Conservation (phyloP, 2,797 vertebrate genomes). For the Chrysocyon brachyurus region DNA sequence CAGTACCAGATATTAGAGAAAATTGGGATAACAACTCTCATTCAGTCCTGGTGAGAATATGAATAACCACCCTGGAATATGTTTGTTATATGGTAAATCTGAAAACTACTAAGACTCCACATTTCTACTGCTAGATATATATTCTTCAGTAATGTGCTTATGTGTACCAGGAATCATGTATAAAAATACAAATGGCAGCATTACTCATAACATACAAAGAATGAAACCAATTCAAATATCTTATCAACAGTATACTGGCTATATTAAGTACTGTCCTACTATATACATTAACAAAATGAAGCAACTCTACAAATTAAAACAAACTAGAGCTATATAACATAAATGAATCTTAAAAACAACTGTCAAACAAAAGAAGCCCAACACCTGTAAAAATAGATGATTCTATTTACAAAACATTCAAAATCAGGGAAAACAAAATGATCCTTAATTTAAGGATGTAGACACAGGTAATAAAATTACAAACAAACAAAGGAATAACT, state of each 20-base stretch:
- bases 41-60: background rate
- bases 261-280: background rate
- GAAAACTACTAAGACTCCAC: background rate
- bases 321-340: background rate
- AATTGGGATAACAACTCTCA: background rate
- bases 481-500: background rate
- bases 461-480: background rate
- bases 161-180: background rate
- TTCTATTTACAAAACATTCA: background rate
- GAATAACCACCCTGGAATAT: background rate
- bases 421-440: conserved; percentile 28
- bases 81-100: background rate
- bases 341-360: conserved; percentile 7
- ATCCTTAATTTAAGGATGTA: background rate
- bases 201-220: conserved; percentile 7
- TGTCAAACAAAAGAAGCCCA: conserved; percentile 35
- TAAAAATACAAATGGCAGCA: conserved; percentile 32
- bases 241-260: background rate
- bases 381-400: background rate
- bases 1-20: background rate
- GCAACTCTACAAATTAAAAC: conserved; percentile 34
- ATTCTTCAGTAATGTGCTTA: background rate
- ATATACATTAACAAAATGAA: background rate
- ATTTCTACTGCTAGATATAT: background rate
- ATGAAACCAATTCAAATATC: background rate